Evolutionary conservation across 2,888 invertebrate genomes (phyloP).

Genomic region (Dicycla oo): DNA sequence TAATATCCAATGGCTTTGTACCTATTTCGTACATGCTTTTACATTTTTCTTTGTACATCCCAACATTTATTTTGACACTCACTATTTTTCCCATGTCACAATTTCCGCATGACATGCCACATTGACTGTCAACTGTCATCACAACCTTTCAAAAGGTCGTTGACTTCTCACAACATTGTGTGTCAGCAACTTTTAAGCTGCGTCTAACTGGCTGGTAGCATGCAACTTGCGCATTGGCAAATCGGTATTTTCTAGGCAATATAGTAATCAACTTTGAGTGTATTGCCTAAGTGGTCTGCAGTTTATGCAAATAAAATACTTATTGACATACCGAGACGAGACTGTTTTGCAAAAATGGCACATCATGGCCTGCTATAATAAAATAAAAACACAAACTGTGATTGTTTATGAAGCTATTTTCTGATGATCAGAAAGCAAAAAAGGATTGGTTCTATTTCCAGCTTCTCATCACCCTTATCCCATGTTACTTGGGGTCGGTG

Average conservation of each 20-base stretch:
- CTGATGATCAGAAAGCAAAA: no score
- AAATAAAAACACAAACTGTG: neutral
- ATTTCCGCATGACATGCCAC: constrained; percentile 6
- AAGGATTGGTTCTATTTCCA: neutral
- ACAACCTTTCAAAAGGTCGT: constrained; percentile 47
- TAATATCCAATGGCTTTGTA: no score
- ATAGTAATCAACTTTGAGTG: constrained; percentile 48
- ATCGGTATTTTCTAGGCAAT: constrained; percentile 58
- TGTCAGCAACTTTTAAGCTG: constrained; percentile 35
- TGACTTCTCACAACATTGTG: constrained; percentile 43
- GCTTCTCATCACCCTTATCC: no score
- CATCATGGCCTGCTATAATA: neutral
- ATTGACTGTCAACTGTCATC: constrained; percentile 29
- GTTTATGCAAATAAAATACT: constrained; percentile 44
- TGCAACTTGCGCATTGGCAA: constrained; percentile 58
- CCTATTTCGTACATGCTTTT: neutral
- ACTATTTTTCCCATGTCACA: neutral
- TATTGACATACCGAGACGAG: neutral
- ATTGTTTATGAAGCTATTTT: no score
- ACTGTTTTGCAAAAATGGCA: neutral
- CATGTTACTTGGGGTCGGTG: no score
- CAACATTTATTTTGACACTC: neutral
- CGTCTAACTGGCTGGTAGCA: constrained; percentile 49
- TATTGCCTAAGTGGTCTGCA: constrained; percentile 45
- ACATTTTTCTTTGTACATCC: neutral